Percentiles rank a stretch among this genome's conserved stretches.
Evolutionary conservation across 2,797 vertebrate genomes (phyloP).

Genomic region (Malacoctenus gilli): DNA sequence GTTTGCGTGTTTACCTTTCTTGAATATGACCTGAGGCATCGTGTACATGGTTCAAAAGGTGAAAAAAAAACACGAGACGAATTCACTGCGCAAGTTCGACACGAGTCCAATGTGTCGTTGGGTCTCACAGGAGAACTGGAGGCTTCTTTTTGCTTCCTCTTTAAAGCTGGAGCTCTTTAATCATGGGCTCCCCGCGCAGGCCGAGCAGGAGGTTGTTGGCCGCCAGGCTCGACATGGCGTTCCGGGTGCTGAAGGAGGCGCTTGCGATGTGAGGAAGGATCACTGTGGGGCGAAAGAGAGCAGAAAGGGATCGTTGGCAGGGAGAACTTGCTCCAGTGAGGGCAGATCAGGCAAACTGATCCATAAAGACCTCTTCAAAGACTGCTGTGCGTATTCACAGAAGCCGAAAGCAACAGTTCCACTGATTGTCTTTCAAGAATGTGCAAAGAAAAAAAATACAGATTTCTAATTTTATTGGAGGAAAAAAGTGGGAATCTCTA

Average conservation of each 20-base stretch:
- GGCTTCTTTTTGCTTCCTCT: slow-evolving; percentile 7
- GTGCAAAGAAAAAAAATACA: too few species aligned
- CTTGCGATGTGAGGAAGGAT: slow-evolving; percentile 88
- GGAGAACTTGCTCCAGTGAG: too few species aligned
- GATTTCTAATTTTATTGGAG: too few species aligned
- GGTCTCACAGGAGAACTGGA: slow-evolving; percentile 5
- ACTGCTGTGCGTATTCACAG: too few species aligned
- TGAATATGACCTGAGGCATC: not conserved
- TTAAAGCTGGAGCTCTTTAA: slow-evolving; percentile 81
- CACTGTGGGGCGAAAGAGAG: slow-evolving; percentile 71
- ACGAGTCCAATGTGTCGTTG: not conserved
- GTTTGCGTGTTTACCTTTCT: slow-evolving; percentile 28
- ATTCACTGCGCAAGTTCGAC: not conserved
- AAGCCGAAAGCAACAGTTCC: too few species aligned
- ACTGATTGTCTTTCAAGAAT: too few species aligned
- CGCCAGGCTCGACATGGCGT: slow-evolving; percentile 85
- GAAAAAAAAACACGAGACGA: not conserved
- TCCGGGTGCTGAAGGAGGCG: slow-evolving; percentile 83
- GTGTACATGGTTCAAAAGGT: not conserved
- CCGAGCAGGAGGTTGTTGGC: slow-evolving; percentile 86
- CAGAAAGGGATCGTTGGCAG: too few species aligned
- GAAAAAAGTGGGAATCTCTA: too few species aligned
- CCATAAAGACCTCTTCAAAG: too few species aligned
- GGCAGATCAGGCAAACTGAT: too few species aligned
- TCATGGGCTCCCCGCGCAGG: slow-evolving; percentile 81